These are phyloP conservation scores for Prochilodus magdalenae DNA, from an alignment of 2,113 vertebrate species.

Conservation along the genomic window DNA sequence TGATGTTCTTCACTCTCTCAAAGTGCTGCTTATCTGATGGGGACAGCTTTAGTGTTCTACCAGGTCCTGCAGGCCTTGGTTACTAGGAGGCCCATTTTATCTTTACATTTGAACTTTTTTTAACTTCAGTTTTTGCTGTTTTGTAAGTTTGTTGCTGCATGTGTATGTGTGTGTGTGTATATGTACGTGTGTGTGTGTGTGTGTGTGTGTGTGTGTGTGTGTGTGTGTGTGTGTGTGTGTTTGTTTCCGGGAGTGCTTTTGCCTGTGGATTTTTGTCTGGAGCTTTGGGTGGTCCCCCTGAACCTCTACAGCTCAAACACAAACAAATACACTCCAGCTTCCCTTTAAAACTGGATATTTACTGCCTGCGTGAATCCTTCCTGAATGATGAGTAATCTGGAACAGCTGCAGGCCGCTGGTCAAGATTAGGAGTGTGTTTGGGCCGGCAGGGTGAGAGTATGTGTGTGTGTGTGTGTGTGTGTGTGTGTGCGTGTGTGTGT, in stretches of 20 bases:
- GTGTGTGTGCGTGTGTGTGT: constrained; percentile 20
- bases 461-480: constrained; percentile 29
- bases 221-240: not conserved
- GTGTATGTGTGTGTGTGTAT: not conserved
- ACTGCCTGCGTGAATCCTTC: constrained; percentile 49
- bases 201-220: not conserved
- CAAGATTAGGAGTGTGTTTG: constrained; percentile 51
- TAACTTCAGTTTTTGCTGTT: too few relatives aligned
- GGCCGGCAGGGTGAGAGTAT: constrained; percentile 27
- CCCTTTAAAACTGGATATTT: constrained; percentile 36
- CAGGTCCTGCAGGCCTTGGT: too few relatives aligned
- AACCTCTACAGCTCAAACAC: not conserved
- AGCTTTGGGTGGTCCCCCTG: not conserved
- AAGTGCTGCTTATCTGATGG: too few relatives aligned
- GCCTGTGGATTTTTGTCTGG: not conserved
- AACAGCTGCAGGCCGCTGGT: constrained; percentile 40
- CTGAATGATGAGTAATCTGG: constrained; percentile 54
- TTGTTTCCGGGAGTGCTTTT: too few relatives aligned
- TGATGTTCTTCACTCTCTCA: too few relatives aligned
- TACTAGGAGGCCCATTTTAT: too few relatives aligned
- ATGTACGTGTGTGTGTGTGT: not conserved
- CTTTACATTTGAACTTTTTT: too few relatives aligned
- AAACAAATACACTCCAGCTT: constrained; percentile 14
- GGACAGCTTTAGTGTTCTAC: too few relatives aligned
- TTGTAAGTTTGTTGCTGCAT: too few relatives aligned